Evolutionary conservation across 2,888 invertebrate species (phyloP).

Genomic region (Calameuta filiformis): DNA sequence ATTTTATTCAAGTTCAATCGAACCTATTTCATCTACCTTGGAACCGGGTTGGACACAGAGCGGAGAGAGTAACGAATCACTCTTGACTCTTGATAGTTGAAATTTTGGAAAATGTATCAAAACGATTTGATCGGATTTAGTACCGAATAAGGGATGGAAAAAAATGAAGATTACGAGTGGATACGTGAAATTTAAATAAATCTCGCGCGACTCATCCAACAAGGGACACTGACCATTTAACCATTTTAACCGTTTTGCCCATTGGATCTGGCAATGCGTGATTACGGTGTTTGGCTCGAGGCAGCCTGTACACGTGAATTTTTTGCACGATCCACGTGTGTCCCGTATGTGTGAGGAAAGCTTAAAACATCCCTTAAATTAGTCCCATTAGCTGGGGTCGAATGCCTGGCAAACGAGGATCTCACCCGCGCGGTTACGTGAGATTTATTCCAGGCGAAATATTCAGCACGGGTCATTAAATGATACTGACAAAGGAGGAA

Average conservation of each 20-base stretch:
- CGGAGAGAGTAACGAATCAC: background rate
- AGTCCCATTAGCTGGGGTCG: constrained; percentile 62
- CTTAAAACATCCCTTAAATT: constrained; percentile 66
- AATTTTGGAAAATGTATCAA: background rate
- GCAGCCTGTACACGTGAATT: constrained; percentile 53
- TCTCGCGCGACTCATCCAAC: background rate
- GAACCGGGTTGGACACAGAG: background rate
- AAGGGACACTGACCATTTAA: background rate
- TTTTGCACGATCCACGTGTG: constrained; percentile 61
- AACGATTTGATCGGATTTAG: background rate
- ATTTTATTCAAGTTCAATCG: constrained; percentile 47
- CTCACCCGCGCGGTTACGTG: constrained; percentile 58
- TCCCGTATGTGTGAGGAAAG: constrained; percentile 38
- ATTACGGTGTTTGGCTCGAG: constrained; percentile 38
- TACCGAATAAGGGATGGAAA: background rate
- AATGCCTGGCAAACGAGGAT: constrained; percentile 62
- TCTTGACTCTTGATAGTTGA: background rate
- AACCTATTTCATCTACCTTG: background rate
- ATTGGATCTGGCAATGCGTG: constrained; percentile 64
- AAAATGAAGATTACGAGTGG: background rate
- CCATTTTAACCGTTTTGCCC: constrained; percentile 24
- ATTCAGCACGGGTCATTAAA: constrained; percentile 57
- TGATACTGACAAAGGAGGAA: constrained; percentile 32
- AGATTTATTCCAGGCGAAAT: constrained; percentile 65
- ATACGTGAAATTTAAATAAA: background rate